Percentiles rank a stretch among this genome's conserved stretches.
These are phyloP conservation scores for Psittacula echo DNA, from an alignment of 2,797 vertebrate genomes.

Conservation along the genomic window DNA sequence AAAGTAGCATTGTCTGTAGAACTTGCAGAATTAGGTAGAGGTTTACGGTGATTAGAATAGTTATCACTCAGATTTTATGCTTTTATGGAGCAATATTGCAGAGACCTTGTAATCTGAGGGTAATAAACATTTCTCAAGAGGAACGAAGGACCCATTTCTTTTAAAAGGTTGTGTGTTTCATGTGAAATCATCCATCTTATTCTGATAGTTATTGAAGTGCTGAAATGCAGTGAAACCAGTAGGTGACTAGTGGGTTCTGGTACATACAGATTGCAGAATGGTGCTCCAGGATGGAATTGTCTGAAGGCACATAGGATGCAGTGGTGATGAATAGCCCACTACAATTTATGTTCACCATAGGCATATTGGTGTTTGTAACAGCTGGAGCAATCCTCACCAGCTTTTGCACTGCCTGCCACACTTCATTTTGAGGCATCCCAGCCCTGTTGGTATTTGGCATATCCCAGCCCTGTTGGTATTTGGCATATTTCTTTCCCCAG, in stretches of 20 bases:
- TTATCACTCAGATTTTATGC: not conserved
- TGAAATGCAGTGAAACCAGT: not conserved
- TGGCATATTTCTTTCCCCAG: not conserved
- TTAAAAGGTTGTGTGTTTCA: not conserved
- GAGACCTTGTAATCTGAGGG: not conserved
- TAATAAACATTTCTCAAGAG: constrained; percentile 5
- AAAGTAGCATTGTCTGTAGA: not conserved
- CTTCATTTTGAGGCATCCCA: not conserved
- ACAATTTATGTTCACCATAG: not conserved
- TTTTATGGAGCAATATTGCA: constrained; percentile 20
- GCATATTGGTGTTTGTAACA: not conserved
- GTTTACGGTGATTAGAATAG: not conserved
- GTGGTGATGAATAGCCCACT: not conserved
- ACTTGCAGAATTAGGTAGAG: not conserved
- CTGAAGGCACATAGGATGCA: not conserved
- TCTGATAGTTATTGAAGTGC: not conserved
- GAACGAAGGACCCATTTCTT: not conserved
- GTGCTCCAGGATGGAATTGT: not conserved
- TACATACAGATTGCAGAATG: not conserved
- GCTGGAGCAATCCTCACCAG: not conserved
- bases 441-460: not conserved
- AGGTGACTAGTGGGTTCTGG: not conserved
- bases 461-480: not conserved
- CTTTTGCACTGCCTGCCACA: not conserved
- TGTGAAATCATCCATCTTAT: not conserved